A percentile compares a stretch with the other conserved stretches of the same genome.
Evolutionary conservation across 2,797 vertebrate species (phyloP).

Genomic region (Clarias fuscus): DNA sequence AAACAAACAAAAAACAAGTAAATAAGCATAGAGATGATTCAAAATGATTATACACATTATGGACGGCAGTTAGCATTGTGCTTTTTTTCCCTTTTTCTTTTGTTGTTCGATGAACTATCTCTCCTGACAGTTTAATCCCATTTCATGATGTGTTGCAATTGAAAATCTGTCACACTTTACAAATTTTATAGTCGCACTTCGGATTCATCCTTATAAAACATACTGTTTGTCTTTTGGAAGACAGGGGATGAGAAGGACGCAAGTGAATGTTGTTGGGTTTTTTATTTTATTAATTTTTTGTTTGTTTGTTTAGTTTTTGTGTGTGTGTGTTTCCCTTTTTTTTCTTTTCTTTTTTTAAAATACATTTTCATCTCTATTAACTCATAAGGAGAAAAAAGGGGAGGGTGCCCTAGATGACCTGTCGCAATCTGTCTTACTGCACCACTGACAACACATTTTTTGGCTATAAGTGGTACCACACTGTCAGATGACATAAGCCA

Average conservation of each 20-base stretch:
- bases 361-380: background rate
- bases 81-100: background rate
- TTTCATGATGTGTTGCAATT: background rate
- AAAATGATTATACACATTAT: background rate
- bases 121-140: conserved; percentile 3
- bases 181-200: conserved; percentile 8
- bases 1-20: background rate
- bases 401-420: background rate
- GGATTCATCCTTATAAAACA: conserved; percentile 14
- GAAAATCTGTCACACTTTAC: conserved; percentile 14
- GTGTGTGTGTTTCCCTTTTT: too few species aligned
- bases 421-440: conserved; percentile 26
- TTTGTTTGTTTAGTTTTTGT: too few species aligned
- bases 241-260: background rate
- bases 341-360: too few species aligned
- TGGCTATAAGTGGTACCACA: conserved; percentile 13
- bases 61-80: background rate
- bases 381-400: background rate
- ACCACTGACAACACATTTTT: conserved; percentile 21
- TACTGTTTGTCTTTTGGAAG: background rate
- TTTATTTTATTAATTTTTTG: background rate
- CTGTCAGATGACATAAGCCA: conserved; percentile 25
- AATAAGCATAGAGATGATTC: background rate
- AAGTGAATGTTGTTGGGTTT: background rate
- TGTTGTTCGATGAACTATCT: background rate